Evolutionary conservation across 2,113 vertebrate species (phyloP), one percentile per base, ranked within the genome.

Genomic region (Lepisosteus oculatus): DNA sequence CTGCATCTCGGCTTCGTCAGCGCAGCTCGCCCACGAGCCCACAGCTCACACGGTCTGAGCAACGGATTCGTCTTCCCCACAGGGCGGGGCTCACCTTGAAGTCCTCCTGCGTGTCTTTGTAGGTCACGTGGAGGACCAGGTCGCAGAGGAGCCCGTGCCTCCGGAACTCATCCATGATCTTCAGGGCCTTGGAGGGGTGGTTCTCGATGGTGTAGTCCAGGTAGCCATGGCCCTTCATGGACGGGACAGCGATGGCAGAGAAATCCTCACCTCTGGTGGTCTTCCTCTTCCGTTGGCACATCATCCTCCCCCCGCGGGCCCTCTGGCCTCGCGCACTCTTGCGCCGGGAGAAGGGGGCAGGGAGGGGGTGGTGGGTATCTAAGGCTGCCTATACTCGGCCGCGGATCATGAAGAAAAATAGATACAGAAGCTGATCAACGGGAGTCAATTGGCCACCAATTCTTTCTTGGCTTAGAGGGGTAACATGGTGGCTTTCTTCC

Each of bases 161-260:
- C 3, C 92, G 80, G 67, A 94, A 84, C 77, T 94, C 92, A 2
- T 93, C 89, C 90, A 94, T 93, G 68, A 76, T 79, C 63, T 79
- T 76, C 62, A 94, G 61, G 7, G 88, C 81, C 15, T 74, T 81
- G 69, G 85, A 85, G 1, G 92, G 82, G 5, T 94, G 89, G 61
- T 76, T 90, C 81, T 92, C 90, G 0, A 94, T 87, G 0, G 85
- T 88, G 80, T 94, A 94, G 83, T 94, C 92, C 2, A 94, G 83
- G 64, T 88, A 92, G 0, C 92, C 92, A 0, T 87, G 86, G 4
- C 92, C 90, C 3, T 82, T 85, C 87, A 93, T 90, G 0, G 91
- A 92, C 5, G 92, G 92, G 14, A 93, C 89, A 0, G 72, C 88
- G 3, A 94, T 91, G 3, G 91, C 86, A 0, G 86, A 85, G 72